A percentile compares a stretch with the other conserved stretches of the same genome.
These are phyloP conservation scores for Archegozetes longisetosus DNA, from an alignment of 1,140 invertebrate species.

Conservation along the genomic window DNA sequence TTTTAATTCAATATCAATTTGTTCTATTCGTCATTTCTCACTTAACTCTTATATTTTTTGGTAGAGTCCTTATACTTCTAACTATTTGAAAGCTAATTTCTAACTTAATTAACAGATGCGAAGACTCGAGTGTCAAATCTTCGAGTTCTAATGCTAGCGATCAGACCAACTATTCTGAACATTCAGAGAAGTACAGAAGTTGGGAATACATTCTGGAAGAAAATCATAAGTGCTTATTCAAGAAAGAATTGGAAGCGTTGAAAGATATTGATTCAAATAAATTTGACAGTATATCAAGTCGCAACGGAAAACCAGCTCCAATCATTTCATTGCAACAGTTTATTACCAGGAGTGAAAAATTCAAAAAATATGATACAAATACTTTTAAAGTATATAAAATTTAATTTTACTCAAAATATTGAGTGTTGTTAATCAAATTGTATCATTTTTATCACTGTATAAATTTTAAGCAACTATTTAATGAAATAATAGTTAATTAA, in stretches of 20 bases:
- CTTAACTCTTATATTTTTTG: no score
- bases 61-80: no score
- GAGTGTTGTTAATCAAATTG: no score
- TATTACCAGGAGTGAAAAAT: not conserved
- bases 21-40: no score
- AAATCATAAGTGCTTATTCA: constrained; percentile 69
- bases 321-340: not conserved
- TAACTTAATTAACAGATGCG: no score
- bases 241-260: constrained; percentile 67
- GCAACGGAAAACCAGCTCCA: not conserved
- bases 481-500: no score
- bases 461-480: no score
- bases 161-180: constrained; percentile 23
- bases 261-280: not conserved
- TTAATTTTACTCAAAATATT: no score
- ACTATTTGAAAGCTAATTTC: no score
- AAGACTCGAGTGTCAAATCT: not conserved
- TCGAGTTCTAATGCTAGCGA: not conserved
- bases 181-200: constrained; percentile 66
- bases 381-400: not conserved
- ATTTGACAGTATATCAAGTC: not conserved
- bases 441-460: no score
- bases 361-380: not conserved
- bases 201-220: constrained; percentile 86
- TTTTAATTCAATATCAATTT: no score